phyloP scores from a whole-genome alignment of 2,888 invertebrate species.

The Sphinx pinastri region DNA sequence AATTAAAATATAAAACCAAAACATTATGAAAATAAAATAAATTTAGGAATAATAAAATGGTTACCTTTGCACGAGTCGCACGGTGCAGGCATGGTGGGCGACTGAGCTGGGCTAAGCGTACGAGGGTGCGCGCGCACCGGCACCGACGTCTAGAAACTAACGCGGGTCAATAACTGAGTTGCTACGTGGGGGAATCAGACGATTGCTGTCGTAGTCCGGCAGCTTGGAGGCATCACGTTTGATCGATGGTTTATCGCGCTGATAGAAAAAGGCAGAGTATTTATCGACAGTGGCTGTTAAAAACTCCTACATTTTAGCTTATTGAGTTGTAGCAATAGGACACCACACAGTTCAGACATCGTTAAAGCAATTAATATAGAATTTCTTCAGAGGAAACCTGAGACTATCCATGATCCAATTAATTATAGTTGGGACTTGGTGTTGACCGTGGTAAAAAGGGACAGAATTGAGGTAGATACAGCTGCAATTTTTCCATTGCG shows the following conservation, averaged over 20 bases:
- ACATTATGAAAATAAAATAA: background rate
- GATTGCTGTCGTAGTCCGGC: conserved; percentile 37
- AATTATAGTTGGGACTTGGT: no score
- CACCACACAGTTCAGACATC: no score
- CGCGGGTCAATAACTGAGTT: conserved; percentile 80
- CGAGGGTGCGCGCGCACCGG: conserved; percentile 63
- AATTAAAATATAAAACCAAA: background rate
- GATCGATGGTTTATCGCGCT: background rate
- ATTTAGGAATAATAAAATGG: conserved; percentile 27
- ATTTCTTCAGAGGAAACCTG: no score
- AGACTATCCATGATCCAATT: no score
- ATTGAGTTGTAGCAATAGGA: no score
- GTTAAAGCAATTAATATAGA: no score
- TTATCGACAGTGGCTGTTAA: no score
- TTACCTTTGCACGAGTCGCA: conserved; percentile 78
- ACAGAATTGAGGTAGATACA: no score
- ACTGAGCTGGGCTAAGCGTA: conserved; percentile 49
- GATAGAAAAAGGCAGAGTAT: background rate
- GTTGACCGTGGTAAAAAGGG: no score
- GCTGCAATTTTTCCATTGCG: no score
- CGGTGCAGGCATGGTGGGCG: conserved; percentile 70
- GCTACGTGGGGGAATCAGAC: conserved; percentile 66
- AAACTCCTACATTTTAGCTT: no score
- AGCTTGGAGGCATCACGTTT: conserved; percentile 2
- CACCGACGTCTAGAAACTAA: conserved; percentile 46